Conservation (phyloP, 2,888 invertebrate genomes). For the Ichneumoninae sp. region DNA sequence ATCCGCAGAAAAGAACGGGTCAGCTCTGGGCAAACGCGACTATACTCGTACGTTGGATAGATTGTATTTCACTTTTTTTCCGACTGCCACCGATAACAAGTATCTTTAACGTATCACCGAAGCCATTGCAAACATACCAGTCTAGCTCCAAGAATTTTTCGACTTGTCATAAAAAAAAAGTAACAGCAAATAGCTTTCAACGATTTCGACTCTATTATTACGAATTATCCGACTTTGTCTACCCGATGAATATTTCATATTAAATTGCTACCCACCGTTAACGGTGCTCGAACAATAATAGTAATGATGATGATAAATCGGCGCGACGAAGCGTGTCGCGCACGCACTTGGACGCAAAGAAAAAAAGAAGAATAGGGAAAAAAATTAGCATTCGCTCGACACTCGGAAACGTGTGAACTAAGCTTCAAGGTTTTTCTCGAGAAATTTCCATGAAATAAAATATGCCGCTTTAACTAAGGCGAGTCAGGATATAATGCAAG, state of each 20-base stretch:
- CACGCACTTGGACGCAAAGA: not conserved
- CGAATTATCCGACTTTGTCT: not conserved
- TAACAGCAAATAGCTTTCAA: not conserved
- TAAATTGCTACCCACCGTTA: not conserved
- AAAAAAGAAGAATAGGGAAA: not conserved
- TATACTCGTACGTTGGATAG: conserved; percentile 6
- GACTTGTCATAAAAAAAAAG: not conserved
- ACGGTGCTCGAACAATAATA: not conserved
- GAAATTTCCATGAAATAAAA: conserved; percentile 19
- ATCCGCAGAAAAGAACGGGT: conserved; percentile 15
- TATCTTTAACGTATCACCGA: not conserved
- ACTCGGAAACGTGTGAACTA: conserved; percentile 8
- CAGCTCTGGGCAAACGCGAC: conserved; percentile 10
- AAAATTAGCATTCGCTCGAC: conserved; percentile 1
- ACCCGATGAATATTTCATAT: conserved; percentile 1
- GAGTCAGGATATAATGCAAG: conserved; percentile 11
- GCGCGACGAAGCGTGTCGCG: conserved; percentile 13
- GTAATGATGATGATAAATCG: conserved; percentile 23
- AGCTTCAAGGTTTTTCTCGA: conserved; percentile 16
- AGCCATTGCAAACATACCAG: not conserved
- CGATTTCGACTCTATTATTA: not conserved
- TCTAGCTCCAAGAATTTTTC: not conserved
- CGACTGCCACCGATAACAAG: not conserved
- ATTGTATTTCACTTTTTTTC: conserved; percentile 39
- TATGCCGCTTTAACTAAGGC: conserved; percentile 14